phyloP scores from a whole-genome alignment of 2,113 vertebrate species.

The Mugil cephalus region DNA sequence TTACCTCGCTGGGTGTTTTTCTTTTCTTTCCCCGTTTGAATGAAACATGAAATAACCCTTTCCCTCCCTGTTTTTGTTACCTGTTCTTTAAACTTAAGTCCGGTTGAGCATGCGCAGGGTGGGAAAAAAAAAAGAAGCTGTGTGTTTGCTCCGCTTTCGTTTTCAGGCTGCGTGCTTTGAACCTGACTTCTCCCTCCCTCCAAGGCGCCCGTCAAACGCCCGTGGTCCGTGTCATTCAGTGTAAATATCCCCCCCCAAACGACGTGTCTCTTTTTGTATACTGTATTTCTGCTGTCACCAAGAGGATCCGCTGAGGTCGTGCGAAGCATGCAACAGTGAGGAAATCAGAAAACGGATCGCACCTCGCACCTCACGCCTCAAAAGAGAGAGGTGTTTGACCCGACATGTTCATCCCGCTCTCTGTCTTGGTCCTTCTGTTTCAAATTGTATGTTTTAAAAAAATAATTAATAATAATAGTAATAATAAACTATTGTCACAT shows the following conservation, averaged over 20 bases:
- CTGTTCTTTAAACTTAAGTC: conserved; percentile 27
- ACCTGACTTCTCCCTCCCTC: not conserved
- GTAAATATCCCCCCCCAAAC: conserved; percentile 69
- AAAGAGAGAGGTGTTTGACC: conserved; percentile 50
- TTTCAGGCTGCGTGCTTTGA: conserved; percentile 38
- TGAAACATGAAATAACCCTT: conserved; percentile 25
- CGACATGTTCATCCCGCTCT: conserved; percentile 42
- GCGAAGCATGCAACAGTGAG: conserved; percentile 62
- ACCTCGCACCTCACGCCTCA: conserved; percentile 35
- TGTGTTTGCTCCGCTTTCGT: conserved; percentile 38
- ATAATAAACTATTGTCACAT: conserved; percentile 60
- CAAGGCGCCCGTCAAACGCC: conserved; percentile 24
- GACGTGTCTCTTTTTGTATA: conserved; percentile 56
- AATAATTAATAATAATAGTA: conserved; percentile 17
- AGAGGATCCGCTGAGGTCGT: conserved; percentile 44
- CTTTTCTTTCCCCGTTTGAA: conserved; percentile 9
- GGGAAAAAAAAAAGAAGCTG: conserved; percentile 35
- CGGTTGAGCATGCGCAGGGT: conserved; percentile 51
- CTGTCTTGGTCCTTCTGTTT: conserved; percentile 52
- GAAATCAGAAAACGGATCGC: conserved; percentile 49
- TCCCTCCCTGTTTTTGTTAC: conserved; percentile 6
- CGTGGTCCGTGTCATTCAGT: conserved; percentile 64
- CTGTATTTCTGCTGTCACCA: conserved; percentile 44
- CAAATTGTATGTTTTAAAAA: conserved; percentile 61
- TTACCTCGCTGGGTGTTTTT: conserved; percentile 26